Evolutionary conservation across 2,888 invertebrate genomes (phyloP).

Genomic region (Patella depressa): DNA sequence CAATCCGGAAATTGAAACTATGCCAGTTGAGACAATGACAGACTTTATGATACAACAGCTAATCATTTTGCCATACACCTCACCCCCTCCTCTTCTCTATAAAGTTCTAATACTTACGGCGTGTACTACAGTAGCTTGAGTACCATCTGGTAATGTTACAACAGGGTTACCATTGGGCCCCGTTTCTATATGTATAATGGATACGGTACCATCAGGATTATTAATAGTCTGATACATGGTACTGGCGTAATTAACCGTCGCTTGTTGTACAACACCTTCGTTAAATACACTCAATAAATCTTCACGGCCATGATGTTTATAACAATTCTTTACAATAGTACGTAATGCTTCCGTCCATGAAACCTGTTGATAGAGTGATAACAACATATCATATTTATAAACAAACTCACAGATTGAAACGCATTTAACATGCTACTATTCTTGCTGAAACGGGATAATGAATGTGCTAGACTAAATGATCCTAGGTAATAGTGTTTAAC

Average conservation of each 20-base stretch:
- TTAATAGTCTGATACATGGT: constrained; percentile 95
- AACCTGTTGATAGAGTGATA: constrained; percentile 77
- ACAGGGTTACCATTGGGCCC: constrained; percentile 73
- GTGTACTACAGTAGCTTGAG: constrained; percentile 91
- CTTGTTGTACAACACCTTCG: constrained; percentile 72
- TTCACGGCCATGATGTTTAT: constrained; percentile 96
- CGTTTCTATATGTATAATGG: constrained; percentile 85
- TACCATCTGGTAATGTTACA: constrained; percentile 94
- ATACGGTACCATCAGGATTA: constrained; percentile 96
- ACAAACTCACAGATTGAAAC: not conserved
- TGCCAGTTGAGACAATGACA: too few species aligned
- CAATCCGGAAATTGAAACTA: too few species aligned
- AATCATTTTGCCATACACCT: too few species aligned
- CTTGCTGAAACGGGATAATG: too few species aligned
- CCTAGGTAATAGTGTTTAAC: too few species aligned
- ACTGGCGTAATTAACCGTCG: constrained; percentile 78
- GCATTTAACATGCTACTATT: too few species aligned
- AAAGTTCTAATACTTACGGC: constrained; percentile 61
- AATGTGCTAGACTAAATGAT: too few species aligned
- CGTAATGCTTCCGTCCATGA: constrained; percentile 97
- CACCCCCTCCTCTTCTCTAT: constrained; percentile 22
- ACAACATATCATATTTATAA: not conserved
- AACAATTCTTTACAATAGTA: constrained; percentile 97
- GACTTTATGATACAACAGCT: too few species aligned
- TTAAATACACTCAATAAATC: constrained; percentile 94